Evolutionary conservation across 64 coral and sea anemone genomes (phyloP).

Genomic region (Dendronephthya gigantea): DNA sequence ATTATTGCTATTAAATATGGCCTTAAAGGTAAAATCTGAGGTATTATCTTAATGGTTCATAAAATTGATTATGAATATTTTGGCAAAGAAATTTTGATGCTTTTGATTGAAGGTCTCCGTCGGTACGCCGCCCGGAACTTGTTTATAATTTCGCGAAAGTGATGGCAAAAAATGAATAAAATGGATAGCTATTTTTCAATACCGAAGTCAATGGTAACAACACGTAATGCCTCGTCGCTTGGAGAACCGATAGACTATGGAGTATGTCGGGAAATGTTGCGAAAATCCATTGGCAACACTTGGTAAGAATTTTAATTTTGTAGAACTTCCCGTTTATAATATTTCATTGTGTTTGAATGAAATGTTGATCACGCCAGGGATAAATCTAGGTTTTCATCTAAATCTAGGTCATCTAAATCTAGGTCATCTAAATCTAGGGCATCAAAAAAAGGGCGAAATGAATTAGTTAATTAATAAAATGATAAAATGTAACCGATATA

Average conservation of each 20-base stretch:
- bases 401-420: no score
- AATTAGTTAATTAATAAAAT: no score
- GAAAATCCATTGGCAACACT: conserved; percentile 1
- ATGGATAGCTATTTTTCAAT: not conserved
- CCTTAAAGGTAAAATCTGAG: no score
- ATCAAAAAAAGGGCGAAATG: no score
- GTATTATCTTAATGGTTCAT: no score
- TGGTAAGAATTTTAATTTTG: not conserved
- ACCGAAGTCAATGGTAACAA: not conserved
- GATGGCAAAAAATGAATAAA: not conserved
- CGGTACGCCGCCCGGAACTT: no score
- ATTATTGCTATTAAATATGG: no score
- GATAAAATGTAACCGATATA: no score
- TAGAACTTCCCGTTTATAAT: not conserved
- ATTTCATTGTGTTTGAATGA: not conserved
- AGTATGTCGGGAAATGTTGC: conserved; percentile 11
- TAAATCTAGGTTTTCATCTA: not conserved
- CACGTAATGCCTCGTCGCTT: not conserved
- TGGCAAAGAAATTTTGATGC: no score
- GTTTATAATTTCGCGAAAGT: not conserved
- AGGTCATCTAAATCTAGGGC: no score
- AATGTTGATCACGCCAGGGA: not conserved
- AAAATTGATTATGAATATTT: no score
- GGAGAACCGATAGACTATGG: not conserved
- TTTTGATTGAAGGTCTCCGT: no score